Evolutionary conservation across 2,797 vertebrate species (phyloP), one percentile per base, ranked within the genome.

Genomic region (Notolabrus celidotus): DNA sequence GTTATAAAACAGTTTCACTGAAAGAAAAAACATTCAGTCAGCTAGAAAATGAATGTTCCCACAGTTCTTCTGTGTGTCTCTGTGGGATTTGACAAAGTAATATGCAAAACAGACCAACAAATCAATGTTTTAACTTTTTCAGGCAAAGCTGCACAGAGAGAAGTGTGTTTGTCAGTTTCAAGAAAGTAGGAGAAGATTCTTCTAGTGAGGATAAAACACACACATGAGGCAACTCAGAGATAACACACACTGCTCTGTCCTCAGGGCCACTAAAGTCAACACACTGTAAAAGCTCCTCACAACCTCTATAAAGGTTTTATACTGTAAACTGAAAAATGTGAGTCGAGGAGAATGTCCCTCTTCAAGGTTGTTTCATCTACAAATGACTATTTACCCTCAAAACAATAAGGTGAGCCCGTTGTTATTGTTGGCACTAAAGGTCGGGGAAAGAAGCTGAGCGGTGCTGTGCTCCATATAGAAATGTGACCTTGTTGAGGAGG

Each of bases 341-440:
- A 38, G 15, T 22, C 14, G 7, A 5, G 42, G 42, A 5, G 15
- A 19, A 52, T 20, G n/a, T 2, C 33, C n/a, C 51, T 43, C 8
- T 33, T 43, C 22, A 20, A 20, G 29, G 42, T 23, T 6, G 20
- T 10, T 56, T 38, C 16, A 25, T 29, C 29, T 53, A n/a, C 10
- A 23, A n/a, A 53, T 43, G 10, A 42, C n/a, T 9, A 23, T 36
- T 43, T 22, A 3, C 20, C 15, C 11, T 25, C 15, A 36, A 8
- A 60, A 53, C 67, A 45, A 60, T 54, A 17, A 53, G 45, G 25
- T 50, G 11, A 50, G 23, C 20, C 9, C 55, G 14, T 38, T 36
- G 23, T 38, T 22, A 12, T n/a, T 53, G 39, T 20, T 45, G 7
- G 6, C 19, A 15, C 31, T 54, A 4, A 36, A 49, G 7, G 19